These are phyloP conservation scores for Peucedramus taeniatus DNA, from an alignment of 2,113 vertebrate genomes.

Conservation along the genomic window DNA sequence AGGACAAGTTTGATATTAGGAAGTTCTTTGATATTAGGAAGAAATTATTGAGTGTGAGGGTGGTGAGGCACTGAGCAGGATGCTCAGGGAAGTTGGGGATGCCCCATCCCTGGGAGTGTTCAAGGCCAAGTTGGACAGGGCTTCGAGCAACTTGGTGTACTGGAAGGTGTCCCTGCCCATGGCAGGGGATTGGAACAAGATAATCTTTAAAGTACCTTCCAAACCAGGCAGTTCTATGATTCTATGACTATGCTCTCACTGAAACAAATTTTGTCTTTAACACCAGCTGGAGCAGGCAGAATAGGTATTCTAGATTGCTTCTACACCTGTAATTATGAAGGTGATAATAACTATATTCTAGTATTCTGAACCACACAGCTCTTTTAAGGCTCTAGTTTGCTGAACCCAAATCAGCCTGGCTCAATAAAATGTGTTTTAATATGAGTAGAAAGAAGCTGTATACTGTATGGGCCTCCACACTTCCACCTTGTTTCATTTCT, in stretches of 20 bases:
- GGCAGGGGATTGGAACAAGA: neutral
- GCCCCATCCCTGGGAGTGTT: neutral
- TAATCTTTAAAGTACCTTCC: neutral
- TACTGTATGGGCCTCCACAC: neutral
- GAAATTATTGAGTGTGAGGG: neutral
- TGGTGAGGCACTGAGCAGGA: neutral
- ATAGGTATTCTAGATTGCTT: neutral
- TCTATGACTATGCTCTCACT: neutral
- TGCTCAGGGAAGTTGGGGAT: neutral
- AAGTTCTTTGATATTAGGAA: neutral
- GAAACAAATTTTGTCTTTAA: neutral
- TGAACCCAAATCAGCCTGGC: neutral
- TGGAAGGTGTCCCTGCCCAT: neutral
- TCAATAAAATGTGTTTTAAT: neutral
- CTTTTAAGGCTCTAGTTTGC: neutral
- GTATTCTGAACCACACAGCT: neutral
- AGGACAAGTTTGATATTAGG: neutral
- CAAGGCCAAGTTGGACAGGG: neutral
- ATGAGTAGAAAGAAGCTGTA: neutral
- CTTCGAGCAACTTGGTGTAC: neutral
- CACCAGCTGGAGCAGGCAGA: neutral
- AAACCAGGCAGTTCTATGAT: neutral
- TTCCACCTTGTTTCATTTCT: neutral
- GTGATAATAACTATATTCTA: neutral
- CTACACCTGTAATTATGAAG: neutral